A percentile compares a stretch with the other conserved stretches of the same genome.
Conservation (phyloP, 1,140 invertebrate species). For the Drosophila chauvacae region DNA sequence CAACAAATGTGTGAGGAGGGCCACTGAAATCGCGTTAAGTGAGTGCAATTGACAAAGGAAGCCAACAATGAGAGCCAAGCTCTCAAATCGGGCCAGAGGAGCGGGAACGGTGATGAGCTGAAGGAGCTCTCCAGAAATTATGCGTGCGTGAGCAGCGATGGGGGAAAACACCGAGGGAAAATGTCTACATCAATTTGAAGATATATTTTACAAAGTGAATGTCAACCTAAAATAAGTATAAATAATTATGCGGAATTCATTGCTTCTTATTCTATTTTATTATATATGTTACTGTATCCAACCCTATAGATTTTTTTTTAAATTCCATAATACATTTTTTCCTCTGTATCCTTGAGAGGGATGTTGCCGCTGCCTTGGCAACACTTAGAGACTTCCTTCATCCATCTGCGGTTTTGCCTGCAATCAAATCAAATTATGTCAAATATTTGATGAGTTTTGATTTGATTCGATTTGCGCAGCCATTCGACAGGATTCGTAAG, state of each 20-base stretch:
- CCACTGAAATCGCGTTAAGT: conserved; percentile 63
- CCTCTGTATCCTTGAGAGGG: conserved; percentile 10
- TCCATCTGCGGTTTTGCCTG: conserved; percentile 30
- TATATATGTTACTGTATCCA: neutral
- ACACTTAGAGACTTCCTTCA: conserved; percentile 11
- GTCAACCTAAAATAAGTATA: no score
- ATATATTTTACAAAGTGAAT: no score
- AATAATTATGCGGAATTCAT: no score
- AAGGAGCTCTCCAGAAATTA: conserved; percentile 75
- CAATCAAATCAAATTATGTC: conserved; percentile 52
- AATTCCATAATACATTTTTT: neutral
- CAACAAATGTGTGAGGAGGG: conserved; percentile 48
- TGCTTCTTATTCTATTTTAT: no score
- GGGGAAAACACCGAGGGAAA: conserved; percentile 14
- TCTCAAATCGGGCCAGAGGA: conserved; percentile 4
- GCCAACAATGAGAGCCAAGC: conserved; percentile 58
- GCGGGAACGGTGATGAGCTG: conserved; percentile 44
- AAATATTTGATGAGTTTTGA: conserved; percentile 63
- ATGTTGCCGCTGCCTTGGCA: conserved; percentile 18
- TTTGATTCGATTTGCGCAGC: conserved; percentile 59
- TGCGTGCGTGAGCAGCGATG: conserved; percentile 63
- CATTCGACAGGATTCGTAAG: neutral
- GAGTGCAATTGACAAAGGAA: conserved; percentile 82
- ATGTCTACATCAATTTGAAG: no score
- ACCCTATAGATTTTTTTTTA: neutral